Conservation (phyloP, 2,797 vertebrate genomes). For the Ciconia nigra region DNA sequence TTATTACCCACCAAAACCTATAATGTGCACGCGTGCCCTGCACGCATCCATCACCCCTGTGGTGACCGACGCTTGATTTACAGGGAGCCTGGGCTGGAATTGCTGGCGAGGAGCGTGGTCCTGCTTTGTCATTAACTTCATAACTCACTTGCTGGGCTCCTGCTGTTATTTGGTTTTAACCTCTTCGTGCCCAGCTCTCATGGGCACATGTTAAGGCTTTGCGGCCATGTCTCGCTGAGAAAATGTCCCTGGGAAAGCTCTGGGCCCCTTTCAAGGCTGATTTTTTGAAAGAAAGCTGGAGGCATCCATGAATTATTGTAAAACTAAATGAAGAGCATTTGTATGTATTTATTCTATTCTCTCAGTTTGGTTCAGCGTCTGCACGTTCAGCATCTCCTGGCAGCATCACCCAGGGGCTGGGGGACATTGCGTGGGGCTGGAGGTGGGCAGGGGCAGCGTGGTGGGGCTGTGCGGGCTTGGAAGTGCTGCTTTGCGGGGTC, state of each 20-base stretch:
- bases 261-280: neutral
- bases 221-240: accelerated
- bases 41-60: neutral
- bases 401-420: neutral
- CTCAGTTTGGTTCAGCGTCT: neutral
- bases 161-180: neutral
- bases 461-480: neutral
- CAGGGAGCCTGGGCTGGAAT: neutral
- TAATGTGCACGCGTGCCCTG: accelerated
- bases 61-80: neutral
- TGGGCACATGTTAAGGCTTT: accelerated
- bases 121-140: neutral
- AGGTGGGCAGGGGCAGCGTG: neutral
- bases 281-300: neutral
- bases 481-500: neutral
- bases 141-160: neutral
- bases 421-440: neutral
- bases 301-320: neutral
- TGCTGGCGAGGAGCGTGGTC: neutral
- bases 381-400: neutral
- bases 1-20: neutral
- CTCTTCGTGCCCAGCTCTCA: neutral
- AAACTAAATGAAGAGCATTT: neutral
- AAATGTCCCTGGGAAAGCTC: neutral
- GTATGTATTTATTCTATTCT: neutral